Evolutionary conservation across 2,113 vertebrate species (phyloP), one percentile per base, ranked within the genome.

Genomic region (Prunella fulvescens): DNA sequence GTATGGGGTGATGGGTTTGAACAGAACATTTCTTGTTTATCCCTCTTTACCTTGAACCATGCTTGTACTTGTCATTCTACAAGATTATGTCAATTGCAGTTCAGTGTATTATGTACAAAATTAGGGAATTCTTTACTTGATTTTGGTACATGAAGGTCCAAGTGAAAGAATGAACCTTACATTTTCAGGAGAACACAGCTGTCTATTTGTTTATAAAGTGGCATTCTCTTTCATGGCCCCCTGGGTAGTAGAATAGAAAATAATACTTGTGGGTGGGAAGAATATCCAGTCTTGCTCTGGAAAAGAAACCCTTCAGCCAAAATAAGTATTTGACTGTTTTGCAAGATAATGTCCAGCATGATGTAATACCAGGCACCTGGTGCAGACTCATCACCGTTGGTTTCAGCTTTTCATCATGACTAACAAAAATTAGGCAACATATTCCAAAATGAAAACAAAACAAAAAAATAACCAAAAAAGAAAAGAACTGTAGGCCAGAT

Each of bases 401-500:
- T 92, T 96, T 97, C 93, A 96, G 88, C 71, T 97, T 95, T 95
- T 96, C 88, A 83, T 82, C 85, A 45, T 90, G 88, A 97, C 69
- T 96, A 97, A 95, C 86, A 96, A 97, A 96, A 97, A 98, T 98
- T 97, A 98, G 97, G 98, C 97, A 98, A 98, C 88, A 87, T 96
- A 96, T 96, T 97, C 95, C 13, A 72, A 88, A 84, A 65, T 6
- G 45, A 40, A 76, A 77, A 8, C 39, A 37, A 76, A 84, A 15
- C 3, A 56, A 29, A 29, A 42, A 17, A 37, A 5, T 10, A 50
- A 60, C 58, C 28, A 40, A 47, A 40, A 48, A 66, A 67, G 25
- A 54, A 37, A 97, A 96, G 96, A 98, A 97, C 98, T 98, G 97
- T 97, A 95, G 93, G 95, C 98, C 98, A 99, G 98, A 99, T 99